Evolutionary conservation across 2,888 invertebrate species (phyloP).

Genomic region (Drosophila paranaensis): DNA sequence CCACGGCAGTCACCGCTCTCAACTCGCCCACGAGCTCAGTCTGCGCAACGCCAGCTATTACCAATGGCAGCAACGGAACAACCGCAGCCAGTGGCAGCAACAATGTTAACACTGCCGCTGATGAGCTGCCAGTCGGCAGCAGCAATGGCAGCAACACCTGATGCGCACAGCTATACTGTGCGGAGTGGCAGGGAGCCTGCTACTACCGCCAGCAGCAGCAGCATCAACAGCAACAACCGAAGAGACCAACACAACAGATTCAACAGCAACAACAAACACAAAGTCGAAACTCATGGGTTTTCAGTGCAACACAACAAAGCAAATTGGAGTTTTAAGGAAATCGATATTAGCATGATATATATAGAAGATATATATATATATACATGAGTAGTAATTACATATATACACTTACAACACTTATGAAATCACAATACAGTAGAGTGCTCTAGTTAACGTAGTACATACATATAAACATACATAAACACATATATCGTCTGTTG

Average conservation of each 20-base stretch:
- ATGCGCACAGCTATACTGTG: slow-evolving; percentile 70
- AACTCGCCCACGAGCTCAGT: slow-evolving; percentile 84
- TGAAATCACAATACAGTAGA: slow-evolving; percentile 37
- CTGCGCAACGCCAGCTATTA: slow-evolving; percentile 50
- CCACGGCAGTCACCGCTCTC: slow-evolving; percentile 86
- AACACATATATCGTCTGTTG: slow-evolving; percentile 57
- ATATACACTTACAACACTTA: slow-evolving; percentile 14
- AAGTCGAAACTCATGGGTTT: slow-evolving; percentile 75
- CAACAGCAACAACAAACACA: slow-evolving; percentile 51
- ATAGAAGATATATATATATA: slow-evolving; percentile 7
- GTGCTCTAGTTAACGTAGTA: slow-evolving; percentile 67
- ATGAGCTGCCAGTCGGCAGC: slow-evolving; percentile 47
- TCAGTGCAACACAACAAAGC: slow-evolving; percentile 65
- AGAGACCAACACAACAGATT: slow-evolving; percentile 53
- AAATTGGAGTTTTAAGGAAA: slow-evolving; percentile 68
- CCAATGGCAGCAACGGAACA: slow-evolving; percentile 33
- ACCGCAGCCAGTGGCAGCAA: slow-evolving; percentile 43
- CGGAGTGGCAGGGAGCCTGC: slow-evolving; percentile 67
- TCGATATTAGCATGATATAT: slow-evolving; percentile 39
- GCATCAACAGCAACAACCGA: slow-evolving; percentile 39
- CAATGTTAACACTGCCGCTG: slow-evolving; percentile 45
- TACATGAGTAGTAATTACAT: background rate
- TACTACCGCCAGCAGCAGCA: slow-evolving; percentile 60
- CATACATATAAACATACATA: slow-evolving; percentile 32
- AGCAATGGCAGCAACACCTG: slow-evolving; percentile 68